Evolutionary conservation across 2,113 vertebrate species (phyloP).

Genomic region (Chloropsis cyanopogon): DNA sequence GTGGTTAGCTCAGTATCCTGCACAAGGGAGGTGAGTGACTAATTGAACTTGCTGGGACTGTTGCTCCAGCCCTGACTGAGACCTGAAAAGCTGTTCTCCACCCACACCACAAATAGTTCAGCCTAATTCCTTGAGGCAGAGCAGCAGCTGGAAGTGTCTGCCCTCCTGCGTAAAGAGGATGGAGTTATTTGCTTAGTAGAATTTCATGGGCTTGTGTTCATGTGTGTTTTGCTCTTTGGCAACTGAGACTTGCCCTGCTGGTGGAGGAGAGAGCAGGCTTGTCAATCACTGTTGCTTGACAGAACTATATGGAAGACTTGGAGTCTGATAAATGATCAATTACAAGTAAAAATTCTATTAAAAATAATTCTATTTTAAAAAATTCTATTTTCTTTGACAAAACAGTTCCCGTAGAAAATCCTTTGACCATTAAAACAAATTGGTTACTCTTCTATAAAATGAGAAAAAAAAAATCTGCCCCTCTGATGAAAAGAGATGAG

Average conservation of each 20-base stretch:
- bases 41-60: slow-evolving; percentile 31
- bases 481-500: neutral
- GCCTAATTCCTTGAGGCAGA: neutral
- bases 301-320: neutral
- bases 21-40: neutral
- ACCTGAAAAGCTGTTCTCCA: neutral
- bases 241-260: neutral
- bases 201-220: neutral
- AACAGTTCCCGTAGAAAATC: neutral
- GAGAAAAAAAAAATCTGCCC: neutral
- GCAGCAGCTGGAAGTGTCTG: neutral
- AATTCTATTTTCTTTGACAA: neutral
- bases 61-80: neutral
- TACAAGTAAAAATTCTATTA: neutral
- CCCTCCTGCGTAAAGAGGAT: neutral
- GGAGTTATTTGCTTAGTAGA: neutral
- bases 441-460: neutral
- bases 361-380: neutral
- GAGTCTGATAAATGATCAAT: neutral
- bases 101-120: slow-evolving; percentile 2
- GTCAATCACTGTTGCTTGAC: neutral
- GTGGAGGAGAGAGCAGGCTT: neutral
- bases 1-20: neutral
- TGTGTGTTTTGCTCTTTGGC: neutral
- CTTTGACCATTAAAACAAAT: neutral